phyloP scores from a whole-genome alignment of 2,888 invertebrate genomes.

The Argyra leucocephala region DNA sequence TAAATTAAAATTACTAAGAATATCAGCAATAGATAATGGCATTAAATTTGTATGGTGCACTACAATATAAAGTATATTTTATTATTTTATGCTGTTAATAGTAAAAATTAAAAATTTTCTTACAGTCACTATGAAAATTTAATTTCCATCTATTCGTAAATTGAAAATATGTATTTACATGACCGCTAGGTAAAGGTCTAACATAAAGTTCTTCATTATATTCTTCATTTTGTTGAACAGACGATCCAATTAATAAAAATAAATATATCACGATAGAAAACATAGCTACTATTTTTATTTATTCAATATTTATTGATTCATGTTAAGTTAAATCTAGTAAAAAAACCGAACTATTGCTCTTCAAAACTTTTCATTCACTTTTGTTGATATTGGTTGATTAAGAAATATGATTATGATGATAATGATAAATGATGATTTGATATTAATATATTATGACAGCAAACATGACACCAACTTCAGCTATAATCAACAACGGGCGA shows the following conservation, averaged over 20 bases:
- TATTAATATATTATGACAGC: too few relatives aligned
- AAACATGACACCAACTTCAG: too few relatives aligned
- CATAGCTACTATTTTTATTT: too few relatives aligned
- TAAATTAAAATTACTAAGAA: constrained; percentile 71
- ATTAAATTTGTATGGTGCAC: constrained; percentile 78
- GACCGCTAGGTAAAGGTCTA: constrained; percentile 72
- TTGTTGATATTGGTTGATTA: too few relatives aligned
- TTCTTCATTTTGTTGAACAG: constrained; percentile 48
- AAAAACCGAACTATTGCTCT: too few relatives aligned
- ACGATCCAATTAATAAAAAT: constrained; percentile 20
- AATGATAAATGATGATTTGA: too few relatives aligned
- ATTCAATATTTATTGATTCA: too few relatives aligned
- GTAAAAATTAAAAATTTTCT: constrained; percentile 34
- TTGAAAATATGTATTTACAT: constrained; percentile 83
- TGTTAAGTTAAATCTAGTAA: too few relatives aligned
- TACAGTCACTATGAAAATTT: constrained; percentile 52
- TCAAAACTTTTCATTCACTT: too few relatives aligned
- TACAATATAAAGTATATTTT: constrained; percentile 33
- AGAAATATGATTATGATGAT: too few relatives aligned
- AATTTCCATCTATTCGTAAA: constrained; percentile 72
- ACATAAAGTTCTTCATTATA: constrained; percentile 83
- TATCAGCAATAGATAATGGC: constrained; percentile 80
- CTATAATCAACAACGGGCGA: too few relatives aligned
- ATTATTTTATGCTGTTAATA: not conserved
- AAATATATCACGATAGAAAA: too few relatives aligned